Conservation (phyloP, 1,140 invertebrate genomes). For the Zaprionus gabonicus region DNA sequence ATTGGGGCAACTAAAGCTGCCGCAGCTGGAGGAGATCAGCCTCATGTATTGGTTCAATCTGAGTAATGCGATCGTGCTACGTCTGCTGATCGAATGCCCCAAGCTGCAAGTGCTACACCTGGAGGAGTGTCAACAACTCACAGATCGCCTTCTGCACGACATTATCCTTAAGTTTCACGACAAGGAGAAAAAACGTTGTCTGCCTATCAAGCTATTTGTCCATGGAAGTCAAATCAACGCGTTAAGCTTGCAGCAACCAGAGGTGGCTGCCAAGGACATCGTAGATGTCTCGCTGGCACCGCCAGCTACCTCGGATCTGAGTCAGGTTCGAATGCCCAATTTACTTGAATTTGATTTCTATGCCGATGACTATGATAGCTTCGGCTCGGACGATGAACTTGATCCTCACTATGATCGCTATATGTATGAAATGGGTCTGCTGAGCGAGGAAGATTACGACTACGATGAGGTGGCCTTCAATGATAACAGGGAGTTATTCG, state of each 20-base stretch:
- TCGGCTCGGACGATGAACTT: conserved; percentile 25
- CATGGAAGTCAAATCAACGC: conserved; percentile 21
- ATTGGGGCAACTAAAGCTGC: conserved; percentile 14
- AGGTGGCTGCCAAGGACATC: conserved; percentile 28
- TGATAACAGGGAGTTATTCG: background rate
- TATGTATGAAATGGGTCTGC: conserved; percentile 12
- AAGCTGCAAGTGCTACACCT: conserved; percentile 29
- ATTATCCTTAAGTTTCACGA: conserved; percentile 27
- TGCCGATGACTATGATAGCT: conserved; percentile 21
- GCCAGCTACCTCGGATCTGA: conserved; percentile 18
- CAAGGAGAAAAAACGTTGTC: conserved; percentile 1
- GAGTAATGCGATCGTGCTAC: conserved; percentile 13
- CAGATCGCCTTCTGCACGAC: conserved; percentile 24
- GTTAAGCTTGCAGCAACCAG: conserved; percentile 9
- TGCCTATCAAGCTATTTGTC: conserved; percentile 28
- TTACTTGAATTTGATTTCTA: conserved; percentile 23
- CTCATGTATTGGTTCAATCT: conserved; percentile 26
- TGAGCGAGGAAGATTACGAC: conserved; percentile 29
- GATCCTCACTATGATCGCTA: conserved; percentile 31
- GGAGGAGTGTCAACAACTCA: conserved; percentile 21
- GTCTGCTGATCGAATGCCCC: conserved; percentile 23
- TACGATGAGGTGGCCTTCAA: background rate
- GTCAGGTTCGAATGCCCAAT: conserved; percentile 10
- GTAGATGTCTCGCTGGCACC: conserved; percentile 17
- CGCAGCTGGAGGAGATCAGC: conserved; percentile 17